Base-by-base conservation (phyloP, 2,888 invertebrate species). In the Cryptus viduatorius region DNA sequence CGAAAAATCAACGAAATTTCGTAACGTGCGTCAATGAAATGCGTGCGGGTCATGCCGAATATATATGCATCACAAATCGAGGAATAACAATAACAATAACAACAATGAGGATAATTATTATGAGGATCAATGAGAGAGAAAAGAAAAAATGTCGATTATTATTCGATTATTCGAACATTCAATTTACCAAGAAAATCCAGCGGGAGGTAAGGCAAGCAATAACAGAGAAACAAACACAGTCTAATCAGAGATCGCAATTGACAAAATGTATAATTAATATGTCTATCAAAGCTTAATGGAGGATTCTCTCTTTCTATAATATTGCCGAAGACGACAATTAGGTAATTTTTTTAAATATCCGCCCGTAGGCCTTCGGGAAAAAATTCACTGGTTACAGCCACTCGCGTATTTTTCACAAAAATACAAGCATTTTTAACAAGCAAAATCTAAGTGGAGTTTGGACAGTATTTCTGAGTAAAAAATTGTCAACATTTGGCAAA, bases 121-220 rank as follows among this genome's bases (percentile, higher is more conserved):
- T 42, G 61, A 50, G 64, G 69, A 31, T 83, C 53, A n/a, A 16
- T 73, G 44, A 78, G 76, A 80, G 24, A 79, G 42, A 84, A 79
- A 67, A 53, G 64, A 77, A 68, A 71, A 68, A 78, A 61, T 50
- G 65, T 84, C 81, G 79, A 79, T 79, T 80, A 75, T 86, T 79
- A 75, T 83, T 84, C 79, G 71, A 86, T 90, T 91, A 89, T 92
- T 92, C 92, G 93, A 92, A 92, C 92, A 91, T 92, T 93, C 90
- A 93, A 93, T 93, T 93, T 93, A 93, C 93, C 93, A 93, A 93
- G 91, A 93, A 93, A 93, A 93, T 93, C 93, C 93, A 93, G 92
- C 92, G 92, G 92, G 91, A 93, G 90, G 91, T 92, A 91, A 92
- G 93, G 93, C 91, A 93, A 93, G 93, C 93, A 93, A 93, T 92